Base-by-base conservation (phyloP, 2,888 invertebrate species). In the Ophraella communa region DNA sequence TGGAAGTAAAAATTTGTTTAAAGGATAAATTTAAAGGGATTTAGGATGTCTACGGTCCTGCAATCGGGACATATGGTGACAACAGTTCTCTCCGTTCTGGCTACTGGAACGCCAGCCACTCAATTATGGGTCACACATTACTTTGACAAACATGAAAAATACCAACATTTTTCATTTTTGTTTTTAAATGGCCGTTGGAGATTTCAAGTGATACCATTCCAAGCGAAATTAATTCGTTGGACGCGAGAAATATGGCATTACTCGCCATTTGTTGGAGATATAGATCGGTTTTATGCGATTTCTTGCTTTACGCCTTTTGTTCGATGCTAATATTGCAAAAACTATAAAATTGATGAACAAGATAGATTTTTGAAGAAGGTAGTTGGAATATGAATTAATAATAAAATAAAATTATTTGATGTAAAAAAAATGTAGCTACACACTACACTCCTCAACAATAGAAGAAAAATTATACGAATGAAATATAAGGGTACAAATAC, bases 141-240 rank as follows among this genome's bases (percentile, higher is more conserved):
- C 70, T 71, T 69, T 73, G 73, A 75, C 74, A 74, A 74, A 74
- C 72, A 69, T 74, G 76, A 76, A 76, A 76, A 75, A 75, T 73
- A 61, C 33, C 27, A 24, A 51, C 69, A 67, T 69, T 69, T 69
- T 69, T 69, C 69, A 69, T 62, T 64, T 62, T 62, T 63, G 67
- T 62, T 57, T 61, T 57, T 45, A 44, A 61, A 65, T 61, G 56
- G 65, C 56, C 56, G 54, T 45, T 45, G 42, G 60, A 56, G 61
- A 65, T 60, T 65, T 60, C 51, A 56, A 58, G 56, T 55, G 61
- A 65, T 57, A 57, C 24, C 57, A 45, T 35, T 35, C 49, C 33
- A 44, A 30, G n/a, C 23, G 21, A 39, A 45, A 49, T 49, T 63
- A 24, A 63, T 57, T 56, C 35, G 57, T 57, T 44, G 44, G 23